These are phyloP conservation scores for Graptemys geographica DNA, from an alignment of 2,797 vertebrate species.

Conservation along the genomic window DNA sequence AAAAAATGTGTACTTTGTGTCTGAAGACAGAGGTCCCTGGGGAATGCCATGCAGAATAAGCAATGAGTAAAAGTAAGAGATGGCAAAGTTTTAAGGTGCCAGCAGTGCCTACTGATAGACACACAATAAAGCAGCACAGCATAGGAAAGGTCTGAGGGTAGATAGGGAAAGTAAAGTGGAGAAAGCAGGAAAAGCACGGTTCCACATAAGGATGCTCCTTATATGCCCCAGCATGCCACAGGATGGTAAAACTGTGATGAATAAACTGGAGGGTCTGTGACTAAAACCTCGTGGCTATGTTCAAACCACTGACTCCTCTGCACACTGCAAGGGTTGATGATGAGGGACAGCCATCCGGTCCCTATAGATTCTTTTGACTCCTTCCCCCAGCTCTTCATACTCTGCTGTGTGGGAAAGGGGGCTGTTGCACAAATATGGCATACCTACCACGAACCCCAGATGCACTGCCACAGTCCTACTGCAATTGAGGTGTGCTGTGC, in stretches of 20 bases:
- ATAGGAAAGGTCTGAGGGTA: neutral
- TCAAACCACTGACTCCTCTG: neutral
- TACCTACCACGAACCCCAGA: neutral
- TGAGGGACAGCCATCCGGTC: neutral
- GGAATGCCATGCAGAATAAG: constrained; percentile 10
- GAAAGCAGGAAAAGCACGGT: accelerated
- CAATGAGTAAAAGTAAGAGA: neutral
- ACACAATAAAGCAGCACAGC: neutral
- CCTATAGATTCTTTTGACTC: neutral
- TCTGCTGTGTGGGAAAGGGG: neutral
- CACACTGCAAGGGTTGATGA: neutral
- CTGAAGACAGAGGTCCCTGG: neutral
- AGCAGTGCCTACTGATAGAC: neutral
- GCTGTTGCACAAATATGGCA: neutral
- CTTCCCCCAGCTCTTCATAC: neutral
- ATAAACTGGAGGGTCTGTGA: neutral
- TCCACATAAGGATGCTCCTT: neutral
- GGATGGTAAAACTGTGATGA: neutral
- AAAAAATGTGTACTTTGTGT: neutral
- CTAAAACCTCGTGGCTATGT: neutral
- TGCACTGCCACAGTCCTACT: neutral
- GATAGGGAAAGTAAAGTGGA: neutral
- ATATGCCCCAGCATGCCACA: neutral
- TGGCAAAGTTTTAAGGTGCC: neutral
- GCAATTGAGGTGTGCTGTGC: neutral